phyloP scores from a whole-genome alignment of 2,888 invertebrate genomes.

The Yponomeuta cagnagella region DNA sequence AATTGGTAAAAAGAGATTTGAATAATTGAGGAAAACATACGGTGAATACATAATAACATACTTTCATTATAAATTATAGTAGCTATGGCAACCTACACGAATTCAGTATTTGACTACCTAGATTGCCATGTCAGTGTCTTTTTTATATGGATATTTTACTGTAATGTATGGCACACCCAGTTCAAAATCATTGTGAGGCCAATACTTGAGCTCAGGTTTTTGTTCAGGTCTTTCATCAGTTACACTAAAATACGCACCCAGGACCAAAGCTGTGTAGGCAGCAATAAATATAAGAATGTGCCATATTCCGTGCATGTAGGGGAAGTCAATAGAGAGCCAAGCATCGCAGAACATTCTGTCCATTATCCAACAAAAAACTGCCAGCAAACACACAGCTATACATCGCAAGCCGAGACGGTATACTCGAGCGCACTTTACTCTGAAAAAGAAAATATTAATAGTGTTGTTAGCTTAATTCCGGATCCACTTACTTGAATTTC shows the following conservation, averaged over 20 bases:
- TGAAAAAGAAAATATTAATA: slow-evolving; percentile 34
- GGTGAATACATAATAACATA: no score
- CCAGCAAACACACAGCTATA: slow-evolving; percentile 80
- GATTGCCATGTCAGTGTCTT: slow-evolving; percentile 63
- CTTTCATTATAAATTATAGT: no score
- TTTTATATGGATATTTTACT: slow-evolving; percentile 75
- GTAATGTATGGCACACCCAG: slow-evolving; percentile 85
- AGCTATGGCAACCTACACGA: background rate
- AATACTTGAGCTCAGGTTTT: slow-evolving; percentile 81
- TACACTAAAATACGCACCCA: slow-evolving; percentile 87
- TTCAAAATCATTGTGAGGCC: slow-evolving; percentile 87
- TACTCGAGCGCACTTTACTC: slow-evolving; percentile 79
- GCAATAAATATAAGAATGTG: slow-evolving; percentile 88
- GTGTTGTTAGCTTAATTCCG: no score
- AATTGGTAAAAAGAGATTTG: background rate
- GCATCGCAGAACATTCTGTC: slow-evolving; percentile 87
- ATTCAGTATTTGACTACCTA: slow-evolving; percentile 30
- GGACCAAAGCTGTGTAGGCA: slow-evolving; percentile 83
- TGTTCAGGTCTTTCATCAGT: slow-evolving; percentile 82
- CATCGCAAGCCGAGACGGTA: slow-evolving; percentile 83
- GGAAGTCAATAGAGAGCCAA: slow-evolving; percentile 86
- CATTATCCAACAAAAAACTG: slow-evolving; percentile 85
- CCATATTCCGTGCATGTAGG: slow-evolving; percentile 90
- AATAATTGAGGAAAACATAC: background rate
- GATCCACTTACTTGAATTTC: no score